Conservation (phyloP, 2,888 invertebrate species). For the Sphaerophoria taeniata region DNA sequence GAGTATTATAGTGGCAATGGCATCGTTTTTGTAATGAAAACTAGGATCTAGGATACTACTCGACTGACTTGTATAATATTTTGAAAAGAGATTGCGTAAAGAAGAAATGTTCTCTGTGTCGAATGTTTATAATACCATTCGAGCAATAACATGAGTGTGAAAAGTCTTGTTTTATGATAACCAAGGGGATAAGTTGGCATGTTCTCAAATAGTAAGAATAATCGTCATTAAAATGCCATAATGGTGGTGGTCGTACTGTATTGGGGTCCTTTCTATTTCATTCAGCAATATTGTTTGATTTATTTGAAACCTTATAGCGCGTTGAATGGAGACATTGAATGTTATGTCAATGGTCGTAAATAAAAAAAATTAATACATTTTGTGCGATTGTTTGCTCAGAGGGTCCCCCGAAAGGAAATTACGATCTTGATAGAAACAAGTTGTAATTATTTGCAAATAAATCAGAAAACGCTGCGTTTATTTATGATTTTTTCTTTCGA, state of each 20-base stretch:
- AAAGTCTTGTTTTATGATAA: slow-evolving; percentile 7
- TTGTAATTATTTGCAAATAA: too few species aligned
- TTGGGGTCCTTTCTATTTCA: not conserved
- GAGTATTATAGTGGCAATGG: slow-evolving; percentile 14
- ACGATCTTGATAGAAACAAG: too few species aligned
- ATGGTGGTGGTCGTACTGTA: not conserved
- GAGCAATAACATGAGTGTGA: slow-evolving; percentile 15
- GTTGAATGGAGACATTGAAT: too few species aligned
- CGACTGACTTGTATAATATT: not conserved
- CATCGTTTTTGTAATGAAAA: slow-evolving; percentile 26
- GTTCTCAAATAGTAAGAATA: not conserved
- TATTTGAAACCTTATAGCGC: not conserved
- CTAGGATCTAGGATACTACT: slow-evolving; percentile 10
- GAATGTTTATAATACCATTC: not conserved
- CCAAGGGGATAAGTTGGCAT: slow-evolving; percentile 1
- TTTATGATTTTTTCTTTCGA: too few species aligned
- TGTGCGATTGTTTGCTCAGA: too few species aligned
- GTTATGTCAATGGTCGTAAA: too few species aligned
- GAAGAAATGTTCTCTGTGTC: slow-evolving; percentile 1
- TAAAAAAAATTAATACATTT: too few species aligned
- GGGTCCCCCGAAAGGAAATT: too few species aligned
- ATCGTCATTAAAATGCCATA: slow-evolving; percentile 9
- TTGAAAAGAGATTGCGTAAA: slow-evolving; percentile 28
- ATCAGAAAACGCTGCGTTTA: too few species aligned
- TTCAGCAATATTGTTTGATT: not conserved